Evolutionary conservation across 2,888 invertebrate genomes (phyloP), one percentile per base, ranked within the genome.

Genomic region (Synergus gifuensis): DNA sequence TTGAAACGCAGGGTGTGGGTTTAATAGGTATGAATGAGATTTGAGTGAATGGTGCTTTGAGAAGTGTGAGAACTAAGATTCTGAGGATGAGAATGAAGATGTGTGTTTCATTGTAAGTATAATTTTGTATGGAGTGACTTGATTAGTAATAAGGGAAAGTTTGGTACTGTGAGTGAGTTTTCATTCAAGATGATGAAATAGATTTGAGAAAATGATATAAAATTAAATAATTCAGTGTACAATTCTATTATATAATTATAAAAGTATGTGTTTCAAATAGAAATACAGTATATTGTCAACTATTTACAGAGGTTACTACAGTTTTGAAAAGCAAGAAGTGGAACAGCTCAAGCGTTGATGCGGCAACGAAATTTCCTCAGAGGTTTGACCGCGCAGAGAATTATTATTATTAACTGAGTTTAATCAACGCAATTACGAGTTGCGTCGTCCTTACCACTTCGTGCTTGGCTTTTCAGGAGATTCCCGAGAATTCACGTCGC

Each of bases 401-500:
- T 86, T 86, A 87, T 85, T 85, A 85, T 82, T 85, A 83, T 85
- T 85, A 86, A 87, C 83, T 82, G 80, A 84, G 84, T 86, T 87
- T 85, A 83, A 84, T 85, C 83, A 83, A 87, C 81, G 85, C 78
- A 84, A 85, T 86, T 85, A 83, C 82, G 78, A 64, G 79, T 60
- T 69, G 69, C 69, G 42, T 76, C 22, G 63, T 67, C 69, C 22
- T 76, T 64, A 63, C 49, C 78, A 60, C 62, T 76, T 66, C 69
- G 79, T 76, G 76, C 79, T 82, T 80, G 77, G 76, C 80, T 76
- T 76, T 83, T 80, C 81, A 80, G 77, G 80, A 81, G 79, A 79
- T 83, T 80, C 76, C 77, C 49, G 78, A 64, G 77, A 76, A 54
- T 76, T 58, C 77, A 49, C 77, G 78, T 79, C 67, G 77, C 60